Percentiles rank a stretch among this genome's conserved stretches.
Evolutionary conservation across 1,140 invertebrate species (phyloP).

Genomic region (Gryllus bimaculatus): DNA sequence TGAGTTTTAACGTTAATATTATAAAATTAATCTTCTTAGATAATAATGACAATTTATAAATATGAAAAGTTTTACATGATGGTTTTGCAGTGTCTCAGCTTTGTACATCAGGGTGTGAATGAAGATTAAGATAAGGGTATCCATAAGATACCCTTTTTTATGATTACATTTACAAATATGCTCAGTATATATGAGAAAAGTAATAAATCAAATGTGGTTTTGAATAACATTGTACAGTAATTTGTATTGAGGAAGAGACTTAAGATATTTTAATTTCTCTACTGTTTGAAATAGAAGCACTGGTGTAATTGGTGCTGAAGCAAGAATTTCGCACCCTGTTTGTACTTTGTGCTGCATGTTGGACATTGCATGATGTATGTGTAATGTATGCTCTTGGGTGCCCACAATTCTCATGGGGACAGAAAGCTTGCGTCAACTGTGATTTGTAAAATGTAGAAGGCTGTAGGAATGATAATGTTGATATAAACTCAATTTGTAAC

Average conservation of each 20-base stretch:
- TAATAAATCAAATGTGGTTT: background rate
- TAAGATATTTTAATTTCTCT: background rate
- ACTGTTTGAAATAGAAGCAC: background rate
- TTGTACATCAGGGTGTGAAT: background rate
- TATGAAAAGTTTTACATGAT: constrained; percentile 1
- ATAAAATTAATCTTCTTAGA: background rate
- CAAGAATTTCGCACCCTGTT: background rate
- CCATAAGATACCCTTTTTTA: background rate
- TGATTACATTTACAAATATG: background rate
- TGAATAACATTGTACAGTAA: constrained; percentile 1
- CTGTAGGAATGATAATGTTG: constrained; percentile 9
- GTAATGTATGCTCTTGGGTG: constrained; percentile 12
- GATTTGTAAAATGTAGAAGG: constrained; percentile 18
- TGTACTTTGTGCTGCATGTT: constrained; percentile 7
- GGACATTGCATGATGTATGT: constrained; percentile 6
- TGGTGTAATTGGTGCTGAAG: constrained; percentile 6
- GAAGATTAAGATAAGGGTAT: background rate
- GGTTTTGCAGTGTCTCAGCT: constrained; percentile 3
- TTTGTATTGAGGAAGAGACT: background rate
- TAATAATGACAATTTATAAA: background rate
- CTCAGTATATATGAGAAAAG: too few relatives aligned
- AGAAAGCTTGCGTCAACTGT: constrained; percentile 18
- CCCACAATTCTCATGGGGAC: constrained; percentile 7
- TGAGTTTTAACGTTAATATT: too few relatives aligned
- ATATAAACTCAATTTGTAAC: constrained; percentile 15